Evolutionary conservation across 1,140 invertebrate species (phyloP), one percentile per base, ranked within the genome.

Genomic region (Trinorchestia longiramus): DNA sequence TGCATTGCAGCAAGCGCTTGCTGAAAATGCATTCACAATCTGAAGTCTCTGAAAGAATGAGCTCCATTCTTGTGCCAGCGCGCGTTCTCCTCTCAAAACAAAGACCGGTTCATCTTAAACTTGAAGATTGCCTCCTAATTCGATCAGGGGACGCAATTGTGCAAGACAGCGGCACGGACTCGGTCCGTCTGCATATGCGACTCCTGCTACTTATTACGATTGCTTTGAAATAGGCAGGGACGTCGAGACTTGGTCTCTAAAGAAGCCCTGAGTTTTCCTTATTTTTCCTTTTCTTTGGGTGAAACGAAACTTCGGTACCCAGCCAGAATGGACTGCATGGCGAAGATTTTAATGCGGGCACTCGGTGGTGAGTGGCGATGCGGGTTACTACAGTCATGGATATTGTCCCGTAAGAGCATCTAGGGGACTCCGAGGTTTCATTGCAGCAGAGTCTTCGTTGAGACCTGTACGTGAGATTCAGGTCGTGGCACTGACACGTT

Each of bases 71-170:
- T 77, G 62, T 28, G 62, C 62, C 62, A 77, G 62, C 62, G 88
- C 88, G n/a, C 92, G 43, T 17, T 43, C 43, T 94, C 44, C 36
- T 47, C 92, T 94, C 43, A 94, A 94, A 94, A 94, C 92, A 94
- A 94, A 94, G 44, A 44, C 92, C 43, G 92, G 92, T 94, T 94
- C 92, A 43, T 94, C 92, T 94, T 94, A 94, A 94, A 94, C 92
- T 94, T 94, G 43, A 47, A 94, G 92, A 94, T 94, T 94, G 92
- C 41, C 92, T 94, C 92, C 92, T 94, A 94, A 94, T 94, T 94
- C 44, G 92, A 94, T 94, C 43, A 94, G 44, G 41, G 88, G 43
- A 43, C 88, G 43, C 88, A 90, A 90, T 90, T 90, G 88, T 90
- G 88, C 41, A 43, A 41, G n/a, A 43, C 88, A 90, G 88, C 43